These are phyloP conservation scores for Penaeus indicus DNA, from an alignment of 1,140 invertebrate genomes.

Conservation along the genomic window DNA sequence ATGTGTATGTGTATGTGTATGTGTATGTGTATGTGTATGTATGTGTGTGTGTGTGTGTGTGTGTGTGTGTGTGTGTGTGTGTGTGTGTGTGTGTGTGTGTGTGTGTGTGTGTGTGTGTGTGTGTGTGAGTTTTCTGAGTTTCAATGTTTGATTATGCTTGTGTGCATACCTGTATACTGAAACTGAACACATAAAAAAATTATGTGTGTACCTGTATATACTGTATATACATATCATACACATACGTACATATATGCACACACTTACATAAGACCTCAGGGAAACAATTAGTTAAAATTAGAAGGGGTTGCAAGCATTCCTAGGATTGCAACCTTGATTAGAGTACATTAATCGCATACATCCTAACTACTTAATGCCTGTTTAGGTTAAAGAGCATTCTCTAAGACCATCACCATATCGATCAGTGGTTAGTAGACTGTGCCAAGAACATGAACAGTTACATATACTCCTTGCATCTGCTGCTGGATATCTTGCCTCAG, in stretches of 20 bases:
- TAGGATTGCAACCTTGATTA: not conserved
- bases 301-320: slow-evolving; percentile 1
- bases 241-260: slow-evolving; percentile 11
- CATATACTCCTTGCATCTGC: slow-evolving; percentile 24
- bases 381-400: slow-evolving; percentile 39
- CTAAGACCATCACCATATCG: slow-evolving; percentile 37
- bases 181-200: too few relatives aligned
- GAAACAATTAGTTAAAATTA: not conserved
- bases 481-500: slow-evolving; percentile 31
- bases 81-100: not conserved
- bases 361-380: slow-evolving; percentile 12
- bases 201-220: too few relatives aligned
- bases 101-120: not conserved
- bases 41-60: too few relatives aligned
- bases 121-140: not conserved
- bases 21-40: too few relatives aligned
- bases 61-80: too few relatives aligned
- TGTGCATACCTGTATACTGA: too few relatives aligned
- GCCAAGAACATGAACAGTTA: slow-evolving; percentile 31
- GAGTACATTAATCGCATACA: slow-evolving; percentile 29
- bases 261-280: not conserved
- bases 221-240: not conserved
- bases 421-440: slow-evolving; percentile 50
- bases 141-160: not conserved
- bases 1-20: too few relatives aligned